Evolutionary conservation across 2,888 invertebrate species (phyloP), one percentile per base, ranked within the genome.

Genomic region (Lasioglossum zephyrum): DNA sequence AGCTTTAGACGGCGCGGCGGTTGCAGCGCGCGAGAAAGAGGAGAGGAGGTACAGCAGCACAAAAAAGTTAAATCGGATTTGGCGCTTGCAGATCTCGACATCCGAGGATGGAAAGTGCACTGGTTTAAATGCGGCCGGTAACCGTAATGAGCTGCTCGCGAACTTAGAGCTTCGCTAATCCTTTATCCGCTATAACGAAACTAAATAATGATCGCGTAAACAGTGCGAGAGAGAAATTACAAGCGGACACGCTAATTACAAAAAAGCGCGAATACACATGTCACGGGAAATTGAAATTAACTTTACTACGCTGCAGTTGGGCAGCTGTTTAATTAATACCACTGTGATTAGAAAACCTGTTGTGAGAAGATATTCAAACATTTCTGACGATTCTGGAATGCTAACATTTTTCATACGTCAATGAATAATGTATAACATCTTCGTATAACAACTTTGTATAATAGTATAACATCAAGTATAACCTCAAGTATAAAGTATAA

Each of bases 21-120:
- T 60, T 60, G 60, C 60, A 13, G 26, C n/a, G 60, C 60, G 60
- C 26, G 22, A n/a, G 36, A 41, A 26, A 57, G 31, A 47, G 74
- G 39, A 60, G n/a, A 49, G 49, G 18, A 80, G 41, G 31, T 18
- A 36, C 8, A 22, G 53, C 22, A 66, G 66, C 79, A 73, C 57
- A 81, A 87, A 88, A 90, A 88, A 77, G 69, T 85, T 89, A 90
- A 84, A 90, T 90, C 90, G 87, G 88, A 90, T 89, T 90, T 87
- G 73, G 70, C 70, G 79, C 75, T 75, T 60, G 80, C 79, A 88
- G 84, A 85, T 80, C 78, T 81, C 70, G 77, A 82, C 76, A 63
- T 69, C 73, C 22, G 41, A 63, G 81, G 85, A 82, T 81, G 88
- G 82, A 84, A 86, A 87, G 90, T 79, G 77, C 80, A 77, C 83